Percentiles rank a stretch among this genome's conserved stretches.
phyloP scores from a whole-genome alignment of 2,888 invertebrate species.

The Zygothrica quintamaculata region DNA sequence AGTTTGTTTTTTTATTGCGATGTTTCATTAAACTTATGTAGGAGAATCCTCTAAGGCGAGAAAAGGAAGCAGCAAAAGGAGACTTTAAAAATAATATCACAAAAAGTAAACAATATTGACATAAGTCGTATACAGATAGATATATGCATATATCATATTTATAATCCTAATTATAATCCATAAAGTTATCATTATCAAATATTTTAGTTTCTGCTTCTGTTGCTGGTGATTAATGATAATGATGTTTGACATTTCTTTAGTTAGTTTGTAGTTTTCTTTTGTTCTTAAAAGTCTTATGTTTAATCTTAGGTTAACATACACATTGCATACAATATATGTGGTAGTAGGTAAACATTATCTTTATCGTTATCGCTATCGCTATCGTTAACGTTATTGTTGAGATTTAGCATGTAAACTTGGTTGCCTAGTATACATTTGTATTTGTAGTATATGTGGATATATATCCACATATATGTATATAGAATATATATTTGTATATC shows the following conservation, averaged over 20 bases:
- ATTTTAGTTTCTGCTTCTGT: slow-evolving; percentile 23
- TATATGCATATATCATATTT: slow-evolving; percentile 22
- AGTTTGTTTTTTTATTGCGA: slow-evolving; percentile 1
- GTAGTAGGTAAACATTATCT: slow-evolving; percentile 33
- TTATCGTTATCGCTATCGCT: background rate
- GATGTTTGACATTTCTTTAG: slow-evolving; percentile 52
- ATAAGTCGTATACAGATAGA: slow-evolving; percentile 71
- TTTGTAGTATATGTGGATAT: slow-evolving; percentile 11
- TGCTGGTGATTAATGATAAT: slow-evolving; percentile 34
- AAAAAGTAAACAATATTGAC: slow-evolving; percentile 66
- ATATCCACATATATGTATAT: slow-evolving; percentile 1
- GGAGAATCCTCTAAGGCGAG: slow-evolving; percentile 26
- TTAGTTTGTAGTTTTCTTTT: no score
- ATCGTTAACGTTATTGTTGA: slow-evolving; percentile 39
- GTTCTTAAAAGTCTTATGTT: slow-evolving; percentile 48
- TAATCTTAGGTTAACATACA: slow-evolving; percentile 59
- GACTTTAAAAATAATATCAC: slow-evolving; percentile 76
- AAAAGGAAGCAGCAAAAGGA: slow-evolving; percentile 62
- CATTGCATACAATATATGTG: slow-evolving; percentile 17
- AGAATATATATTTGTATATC: slow-evolving; percentile 17
- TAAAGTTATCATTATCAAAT: slow-evolving; percentile 28
- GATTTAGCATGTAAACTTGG: slow-evolving; percentile 44
- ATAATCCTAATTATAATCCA: slow-evolving; percentile 19
- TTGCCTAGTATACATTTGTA: slow-evolving; percentile 37
- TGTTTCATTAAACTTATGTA: slow-evolving; percentile 2